Conservation (phyloP, 2,113 vertebrate genomes). For the Syrrhaptes paradoxus region DNA sequence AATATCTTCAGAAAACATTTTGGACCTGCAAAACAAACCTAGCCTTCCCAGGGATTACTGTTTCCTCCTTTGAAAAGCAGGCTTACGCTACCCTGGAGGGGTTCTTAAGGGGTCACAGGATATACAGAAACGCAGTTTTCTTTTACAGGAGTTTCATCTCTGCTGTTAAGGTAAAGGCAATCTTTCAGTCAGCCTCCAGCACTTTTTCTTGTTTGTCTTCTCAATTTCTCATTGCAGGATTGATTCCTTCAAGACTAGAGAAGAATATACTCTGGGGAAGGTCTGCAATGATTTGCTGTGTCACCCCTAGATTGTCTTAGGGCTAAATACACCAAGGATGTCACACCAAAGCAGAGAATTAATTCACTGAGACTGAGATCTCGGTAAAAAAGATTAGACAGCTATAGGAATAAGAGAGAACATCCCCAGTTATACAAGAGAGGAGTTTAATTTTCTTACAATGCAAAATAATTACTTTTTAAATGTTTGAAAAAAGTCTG, state of each 20-base stretch:
- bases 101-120: background rate
- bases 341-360: conserved; percentile 61
- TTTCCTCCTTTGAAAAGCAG: background rate
- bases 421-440: conserved; percentile 23
- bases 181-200: conserved; percentile 37
- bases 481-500: background rate
- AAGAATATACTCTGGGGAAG: conserved; percentile 40
- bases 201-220: conserved; percentile 62
- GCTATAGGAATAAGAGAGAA: conserved; percentile 25
- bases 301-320: conserved; percentile 58
- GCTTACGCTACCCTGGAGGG: background rate
- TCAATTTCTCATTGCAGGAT: conserved; percentile 46
- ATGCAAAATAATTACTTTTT: conserved; percentile 31
- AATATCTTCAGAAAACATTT: background rate
- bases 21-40: background rate
- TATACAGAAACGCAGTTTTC: background rate
- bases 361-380: conserved; percentile 36
- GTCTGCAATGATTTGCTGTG: conserved; percentile 45
- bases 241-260: conserved; percentile 55
- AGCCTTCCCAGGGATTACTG: background rate
- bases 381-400: conserved; percentile 51
- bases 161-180: conserved; percentile 8
- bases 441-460: background rate
- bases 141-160: conserved; percentile 2
- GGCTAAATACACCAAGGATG: conserved; percentile 60